Conservation (phyloP, 2,113 vertebrate species). For the Charina bottae region DNA sequence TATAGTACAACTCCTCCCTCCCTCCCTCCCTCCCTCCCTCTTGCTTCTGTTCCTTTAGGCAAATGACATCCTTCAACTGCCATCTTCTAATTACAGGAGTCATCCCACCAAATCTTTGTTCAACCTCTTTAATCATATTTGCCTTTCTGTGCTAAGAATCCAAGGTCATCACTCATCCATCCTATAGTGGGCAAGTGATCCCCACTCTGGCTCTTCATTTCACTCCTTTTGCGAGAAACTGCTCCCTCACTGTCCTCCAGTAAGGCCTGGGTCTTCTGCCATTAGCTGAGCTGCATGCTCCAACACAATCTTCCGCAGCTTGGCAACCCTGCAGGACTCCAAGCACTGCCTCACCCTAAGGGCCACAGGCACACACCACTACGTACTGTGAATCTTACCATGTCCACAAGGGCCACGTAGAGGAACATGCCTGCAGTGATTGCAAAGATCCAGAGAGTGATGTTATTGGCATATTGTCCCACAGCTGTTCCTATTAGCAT, state of each 20-base stretch:
- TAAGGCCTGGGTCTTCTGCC: background rate
- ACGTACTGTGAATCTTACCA: conserved; percentile 79
- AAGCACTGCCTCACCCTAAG: background rate
- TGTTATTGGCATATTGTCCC: conserved; percentile 93
- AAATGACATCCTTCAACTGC: background rate
- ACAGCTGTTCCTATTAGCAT: conserved; percentile 95
- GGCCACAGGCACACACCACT: accelerated
- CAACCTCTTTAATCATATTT: background rate
- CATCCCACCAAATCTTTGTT: background rate
- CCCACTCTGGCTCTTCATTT: background rate
- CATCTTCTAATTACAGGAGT: background rate
- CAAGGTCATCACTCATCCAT: background rate
- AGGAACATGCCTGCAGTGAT: conserved; percentile 99
- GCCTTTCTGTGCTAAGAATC: background rate
- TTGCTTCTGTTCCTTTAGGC: background rate
- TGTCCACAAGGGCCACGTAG: conserved; percentile 96
- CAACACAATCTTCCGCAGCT: background rate
- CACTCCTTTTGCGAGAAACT: background rate
- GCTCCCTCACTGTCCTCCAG: background rate
- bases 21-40: background rate
- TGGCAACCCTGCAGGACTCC: background rate
- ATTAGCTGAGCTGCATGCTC: background rate
- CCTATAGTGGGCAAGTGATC: background rate
- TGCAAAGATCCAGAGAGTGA: conserved; percentile 98
- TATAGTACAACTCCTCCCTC: background rate